phyloP scores from a whole-genome alignment of 2,888 invertebrate genomes.

The Drosophila monieri region DNA sequence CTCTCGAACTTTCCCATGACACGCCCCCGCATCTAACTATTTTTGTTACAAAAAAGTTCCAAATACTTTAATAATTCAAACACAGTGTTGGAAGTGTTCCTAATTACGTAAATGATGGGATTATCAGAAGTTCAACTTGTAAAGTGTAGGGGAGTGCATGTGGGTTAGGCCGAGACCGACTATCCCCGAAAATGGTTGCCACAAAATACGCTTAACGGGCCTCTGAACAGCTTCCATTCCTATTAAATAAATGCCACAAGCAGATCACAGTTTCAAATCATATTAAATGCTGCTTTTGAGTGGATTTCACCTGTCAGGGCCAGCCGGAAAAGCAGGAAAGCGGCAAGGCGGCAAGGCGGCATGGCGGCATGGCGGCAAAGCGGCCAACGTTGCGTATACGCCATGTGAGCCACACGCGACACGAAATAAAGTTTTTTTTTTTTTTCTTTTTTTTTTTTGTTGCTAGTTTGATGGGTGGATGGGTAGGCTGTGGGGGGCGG shows the following conservation, averaged over 20 bases:
- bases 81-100: not conserved
- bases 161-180: constrained; percentile 25
- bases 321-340: constrained; percentile 19
- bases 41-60: not conserved
- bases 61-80: not conserved
- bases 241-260: constrained; percentile 71
- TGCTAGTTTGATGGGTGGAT: too few species aligned
- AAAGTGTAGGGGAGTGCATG: not conserved
- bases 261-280: constrained; percentile 71
- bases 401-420: constrained; percentile 55
- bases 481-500: not conserved
- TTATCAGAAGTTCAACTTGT: not conserved
- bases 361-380: constrained; percentile 25
- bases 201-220: constrained; percentile 51
- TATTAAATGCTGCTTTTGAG: constrained; percentile 49
- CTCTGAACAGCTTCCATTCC: constrained; percentile 48
- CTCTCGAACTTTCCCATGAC: constrained; percentile 8
- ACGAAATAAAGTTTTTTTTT: constrained; percentile 15
- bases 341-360: constrained; percentile 52
- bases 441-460: too few species aligned
- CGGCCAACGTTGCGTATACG: constrained; percentile 48
- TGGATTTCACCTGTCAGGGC: constrained; percentile 36
- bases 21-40: not conserved
- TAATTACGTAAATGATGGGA: not conserved
- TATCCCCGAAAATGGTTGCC: not conserved